Base-by-base conservation (phyloP, 2,113 vertebrate species). In the Percina caprodes region DNA sequence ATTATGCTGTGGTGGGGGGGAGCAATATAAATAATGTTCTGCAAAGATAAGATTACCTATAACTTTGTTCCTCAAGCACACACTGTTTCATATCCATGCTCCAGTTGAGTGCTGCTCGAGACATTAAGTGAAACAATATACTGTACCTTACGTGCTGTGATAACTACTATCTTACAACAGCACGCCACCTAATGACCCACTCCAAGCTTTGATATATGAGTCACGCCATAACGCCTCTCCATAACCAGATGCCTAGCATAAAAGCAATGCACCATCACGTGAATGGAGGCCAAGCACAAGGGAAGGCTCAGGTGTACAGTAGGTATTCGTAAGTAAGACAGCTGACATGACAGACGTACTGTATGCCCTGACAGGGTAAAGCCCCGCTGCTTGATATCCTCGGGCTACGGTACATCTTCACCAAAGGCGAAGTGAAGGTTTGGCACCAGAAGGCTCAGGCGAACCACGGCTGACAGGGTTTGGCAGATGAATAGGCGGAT, bases 81-180 rank as follows among this genome's bases (percentile, higher is more conserved):
- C 52, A 69, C 33, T 23, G 61, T 80, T 86, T 77, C 59, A 73
- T 77, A 84, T 72, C 52, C 1, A 14, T 58, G 59, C 71, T 66
- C 49, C 13, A 23, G 54, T 23, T 11, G 65, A 84, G 73, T 21
- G 6, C 77, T 26, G 45, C 67, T 68, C 14, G 6, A 79, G 80
- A 82, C 59, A 83, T 84, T 73, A 84, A 68, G 55, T 48, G 72
- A 91, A 90, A 87, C 56, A 74, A 80, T 73, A 83, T n/a, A 74
- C 79, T 73, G 82, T n/a, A 74, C 79, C 70, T 56, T 30, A 74
- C 69, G 51, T 74, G 71, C 77, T 46, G 30, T 19, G 69, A 84
- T 83, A 77, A 74, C 77, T 30, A 18, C 63, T 11, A 30, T 80
- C 86, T 73, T 0, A 75, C 77, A 65, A 63, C 30, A 72, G 70